phyloP scores from a whole-genome alignment of 1,140 invertebrate genomes.

The Andrena cerasifolii region DNA sequence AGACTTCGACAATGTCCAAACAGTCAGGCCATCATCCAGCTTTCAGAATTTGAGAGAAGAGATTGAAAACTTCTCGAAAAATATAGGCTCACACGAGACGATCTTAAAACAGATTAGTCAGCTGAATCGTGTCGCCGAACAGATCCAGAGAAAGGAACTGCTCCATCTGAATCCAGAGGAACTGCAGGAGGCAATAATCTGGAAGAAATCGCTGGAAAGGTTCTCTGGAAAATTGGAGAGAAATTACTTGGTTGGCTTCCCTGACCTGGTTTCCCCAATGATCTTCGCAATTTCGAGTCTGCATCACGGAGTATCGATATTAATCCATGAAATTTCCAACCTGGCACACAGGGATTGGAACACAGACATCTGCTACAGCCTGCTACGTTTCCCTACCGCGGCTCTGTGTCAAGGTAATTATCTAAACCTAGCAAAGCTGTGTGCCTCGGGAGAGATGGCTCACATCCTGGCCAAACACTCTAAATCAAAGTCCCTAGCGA shows the following conservation, averaged over 20 bases:
- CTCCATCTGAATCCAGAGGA: conserved; percentile 61
- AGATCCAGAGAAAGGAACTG: neutral
- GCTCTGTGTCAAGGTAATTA: conserved; percentile 76
- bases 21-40: conserved; percentile 83
- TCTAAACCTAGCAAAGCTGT: conserved; percentile 78
- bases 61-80: conserved; percentile 63
- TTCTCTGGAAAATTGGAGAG: conserved; percentile 84
- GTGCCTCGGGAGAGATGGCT: conserved; percentile 66
- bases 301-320: conserved; percentile 82
- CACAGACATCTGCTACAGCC: conserved; percentile 71
- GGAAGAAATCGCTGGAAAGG: conserved; percentile 83
- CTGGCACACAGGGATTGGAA: conserved; percentile 22
- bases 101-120: conserved; percentile 59
- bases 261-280: conserved; percentile 86
- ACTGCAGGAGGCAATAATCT: conserved; percentile 81
- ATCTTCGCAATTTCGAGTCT: conserved; percentile 85
- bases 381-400: conserved; percentile 81
- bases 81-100: conserved; percentile 62
- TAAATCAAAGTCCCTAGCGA: conserved; percentile 24
- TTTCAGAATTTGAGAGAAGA: conserved; percentile 82
- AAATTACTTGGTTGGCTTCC: conserved; percentile 84
- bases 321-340: conserved; percentile 77
- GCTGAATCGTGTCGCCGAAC: conserved; percentile 14
- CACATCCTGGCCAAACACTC: neutral
- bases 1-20: conserved; percentile 74